Evolutionary conservation across 1,140 invertebrate genomes (phyloP), one percentile per base, ranked within the genome.

Genomic region (Heliconius eleuchia): DNA sequence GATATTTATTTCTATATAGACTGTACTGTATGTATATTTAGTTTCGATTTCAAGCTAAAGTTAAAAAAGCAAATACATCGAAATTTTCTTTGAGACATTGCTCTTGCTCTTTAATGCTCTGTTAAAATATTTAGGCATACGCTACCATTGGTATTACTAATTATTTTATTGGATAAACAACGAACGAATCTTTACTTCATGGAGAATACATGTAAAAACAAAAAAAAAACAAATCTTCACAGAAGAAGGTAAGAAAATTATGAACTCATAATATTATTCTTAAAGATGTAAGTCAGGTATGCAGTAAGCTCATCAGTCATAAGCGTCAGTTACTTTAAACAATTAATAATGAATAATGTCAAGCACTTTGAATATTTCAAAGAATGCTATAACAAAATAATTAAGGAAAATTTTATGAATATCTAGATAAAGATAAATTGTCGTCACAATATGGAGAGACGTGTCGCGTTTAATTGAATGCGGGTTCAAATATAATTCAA

Each of bases 261-360:
- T 30, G 60, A 66, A 30, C 27, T 66, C 60, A 30, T 66, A 66
- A 13, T 3, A 66, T 66, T 66, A 66, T 66, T 66, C 23, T 66
- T 30, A 66, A 57, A 30, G 2, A 13, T 16, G 13, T 66, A 27
- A 66, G 60, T 66, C 60, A 66, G 4, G 23, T 13, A 66, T 27
- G 57, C 57, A 16, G 42, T 46, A n/a, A 11, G 60, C 60, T 66
- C 60, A 66, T 66, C 60, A 66, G 60, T 66, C 60, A 66, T 66
- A 6, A 66, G 60, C 13, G 60, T 66, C 60, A 66, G 60, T 30
- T 30, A 27, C 60, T 66, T 30, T 27, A 66, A 66, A 16, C 1
- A 3, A 66, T 66, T 66, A 27, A 66, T 66, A 30, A 66, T 18
- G 27, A 66, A 66, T 30, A 66, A 27, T 66, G 60, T 66, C 60